Conservation (phyloP, 2,888 invertebrate species). For the Hipparchia sbordonii region DNA sequence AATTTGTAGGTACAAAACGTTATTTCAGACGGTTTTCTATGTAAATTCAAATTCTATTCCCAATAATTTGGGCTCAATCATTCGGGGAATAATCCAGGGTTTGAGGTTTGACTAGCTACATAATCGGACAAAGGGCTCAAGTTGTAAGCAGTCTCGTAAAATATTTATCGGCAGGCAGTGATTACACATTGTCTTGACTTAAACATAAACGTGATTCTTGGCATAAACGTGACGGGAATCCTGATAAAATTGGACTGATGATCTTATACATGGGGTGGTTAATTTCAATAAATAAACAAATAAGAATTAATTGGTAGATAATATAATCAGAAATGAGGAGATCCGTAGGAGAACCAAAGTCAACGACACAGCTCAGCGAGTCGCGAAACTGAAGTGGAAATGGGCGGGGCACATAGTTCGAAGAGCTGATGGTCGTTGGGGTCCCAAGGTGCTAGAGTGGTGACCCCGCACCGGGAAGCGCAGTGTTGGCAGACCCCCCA, state of each 20-base stretch:
- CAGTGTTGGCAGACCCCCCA: too few species aligned
- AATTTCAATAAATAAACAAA: background rate
- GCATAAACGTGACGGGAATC: background rate
- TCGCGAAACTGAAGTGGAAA: too few species aligned
- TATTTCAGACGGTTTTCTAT: too few species aligned
- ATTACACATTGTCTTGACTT: background rate
- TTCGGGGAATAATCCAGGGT: background rate
- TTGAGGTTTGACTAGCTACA: background rate
- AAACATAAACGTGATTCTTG: background rate
- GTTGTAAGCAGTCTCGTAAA: conserved; percentile 7
- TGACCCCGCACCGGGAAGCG: too few species aligned
- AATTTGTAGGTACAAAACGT: too few species aligned
- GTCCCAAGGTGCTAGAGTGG: too few species aligned
- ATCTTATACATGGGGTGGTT: background rate
- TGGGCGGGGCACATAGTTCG: too few species aligned
- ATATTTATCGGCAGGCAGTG: background rate
- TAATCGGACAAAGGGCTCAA: conserved; percentile 1
- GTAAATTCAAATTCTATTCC: background rate
- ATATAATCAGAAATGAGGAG: too few species aligned
- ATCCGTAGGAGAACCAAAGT: too few species aligned
- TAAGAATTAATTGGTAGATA: too few species aligned
- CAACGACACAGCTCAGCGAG: too few species aligned
- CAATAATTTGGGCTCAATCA: background rate
- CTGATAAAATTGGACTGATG: background rate
- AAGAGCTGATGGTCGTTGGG: too few species aligned